phyloP scores from a whole-genome alignment of 1,140 invertebrate genomes.

The Drosophila pallidifrons region DNA sequence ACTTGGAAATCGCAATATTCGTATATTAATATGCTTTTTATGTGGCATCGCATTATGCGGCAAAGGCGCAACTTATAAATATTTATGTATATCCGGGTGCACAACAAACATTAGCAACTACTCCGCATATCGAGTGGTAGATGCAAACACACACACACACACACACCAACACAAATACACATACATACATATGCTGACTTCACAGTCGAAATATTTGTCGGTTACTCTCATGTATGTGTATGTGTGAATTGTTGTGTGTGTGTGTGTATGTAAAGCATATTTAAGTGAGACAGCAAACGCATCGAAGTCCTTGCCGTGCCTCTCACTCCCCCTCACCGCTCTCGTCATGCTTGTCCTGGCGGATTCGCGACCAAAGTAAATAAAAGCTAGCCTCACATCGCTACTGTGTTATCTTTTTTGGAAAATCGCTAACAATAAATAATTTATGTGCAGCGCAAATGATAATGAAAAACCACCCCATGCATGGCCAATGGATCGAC shows the following conservation, averaged over 20 bases:
- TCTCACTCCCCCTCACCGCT: not conserved
- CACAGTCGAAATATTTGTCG: conserved; percentile 1
- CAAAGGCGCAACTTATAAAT: conserved; percentile 77
- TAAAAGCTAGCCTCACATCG: conserved; percentile 50
- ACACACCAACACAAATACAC: not conserved
- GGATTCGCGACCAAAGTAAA: conserved; percentile 74
- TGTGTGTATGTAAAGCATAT: conserved; percentile 25
- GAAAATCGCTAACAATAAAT: conserved; percentile 82
- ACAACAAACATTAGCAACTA: conserved; percentile 17
- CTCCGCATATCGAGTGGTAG: conserved; percentile 41
- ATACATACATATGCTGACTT: conserved; percentile 3
- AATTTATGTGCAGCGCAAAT: conserved; percentile 81
- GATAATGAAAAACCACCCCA: conserved; percentile 81
- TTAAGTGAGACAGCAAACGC: conserved; percentile 20
- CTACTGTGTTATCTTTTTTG: conserved; percentile 78
- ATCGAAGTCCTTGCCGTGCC: not conserved
- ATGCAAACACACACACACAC: conserved; percentile 6
- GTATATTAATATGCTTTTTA: conserved; percentile 63
- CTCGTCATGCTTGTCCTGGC: conserved; percentile 8
- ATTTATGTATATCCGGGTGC: conserved; percentile 72
- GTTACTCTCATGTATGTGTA: not conserved
- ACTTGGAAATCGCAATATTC: conserved; percentile 50
- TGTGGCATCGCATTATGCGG: conserved; percentile 57
- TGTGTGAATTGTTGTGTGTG: conserved; percentile 6
- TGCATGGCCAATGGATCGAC: conserved; percentile 71